These are phyloP conservation scores for Brachionus paranguensis DNA, from an alignment of 1,140 invertebrate genomes.

Conservation along the genomic window DNA sequence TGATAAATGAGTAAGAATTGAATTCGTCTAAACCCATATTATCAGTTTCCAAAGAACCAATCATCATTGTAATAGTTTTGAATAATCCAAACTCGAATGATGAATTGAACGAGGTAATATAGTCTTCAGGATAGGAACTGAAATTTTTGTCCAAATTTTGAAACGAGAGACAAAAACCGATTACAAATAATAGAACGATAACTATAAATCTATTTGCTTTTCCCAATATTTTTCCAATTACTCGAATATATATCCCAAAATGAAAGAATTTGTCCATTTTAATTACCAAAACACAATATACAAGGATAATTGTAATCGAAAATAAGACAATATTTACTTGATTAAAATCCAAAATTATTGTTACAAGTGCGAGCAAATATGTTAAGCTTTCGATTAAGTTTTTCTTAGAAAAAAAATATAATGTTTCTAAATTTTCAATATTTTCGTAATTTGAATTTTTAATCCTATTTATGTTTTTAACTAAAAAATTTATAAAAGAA, in stretches of 20 bases:
- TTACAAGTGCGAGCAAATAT: neutral
- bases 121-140: neutral
- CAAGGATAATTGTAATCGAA: neutral
- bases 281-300: too few relatives aligned
- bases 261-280: neutral
- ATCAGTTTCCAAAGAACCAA: neutral
- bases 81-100: neutral
- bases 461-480: too few relatives aligned
- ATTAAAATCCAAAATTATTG: neutral
- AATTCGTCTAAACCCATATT: neutral
- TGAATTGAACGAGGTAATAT: neutral
- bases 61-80: neutral
- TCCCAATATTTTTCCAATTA: neutral
- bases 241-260: neutral
- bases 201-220: neutral
- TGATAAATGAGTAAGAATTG: neutral
- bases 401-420: too few relatives aligned
- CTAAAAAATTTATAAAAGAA: too few relatives aligned
- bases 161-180: neutral
- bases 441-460: too few relatives aligned
- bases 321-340: neutral
- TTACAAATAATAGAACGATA: neutral
- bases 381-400: neutral
- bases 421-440: too few relatives aligned
- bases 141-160: neutral